Evolutionary conservation across 1,140 invertebrate species (phyloP), one percentile per base, ranked within the genome.

Genomic region (Trichogramma pretiosum): DNA sequence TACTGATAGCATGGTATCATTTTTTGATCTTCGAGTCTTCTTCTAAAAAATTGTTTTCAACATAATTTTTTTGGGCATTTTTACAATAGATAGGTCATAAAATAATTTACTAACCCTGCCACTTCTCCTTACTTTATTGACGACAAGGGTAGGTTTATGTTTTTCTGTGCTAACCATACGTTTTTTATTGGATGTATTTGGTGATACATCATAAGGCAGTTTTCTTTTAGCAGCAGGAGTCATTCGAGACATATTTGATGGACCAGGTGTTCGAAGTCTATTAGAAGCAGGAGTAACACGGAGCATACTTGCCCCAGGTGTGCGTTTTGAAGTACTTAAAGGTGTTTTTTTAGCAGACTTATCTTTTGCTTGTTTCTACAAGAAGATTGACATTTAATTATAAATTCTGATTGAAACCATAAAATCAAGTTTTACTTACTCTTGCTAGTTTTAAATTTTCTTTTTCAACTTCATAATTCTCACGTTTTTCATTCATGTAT

Each of bases 401-500:
- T 33, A 30, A 41, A 26, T 28, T 34, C 11, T 33, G 23, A 21
- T 37, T 16, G 40, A 21, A 44, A 28, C 43, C 16, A 26, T 46
- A 9, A 18, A 43, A 48, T 28, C 19, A 33, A 13, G 13, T 13
- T 24, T 42, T 44, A 59, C 54, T 56, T 40, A 65, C 63, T 45
- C 61, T 65, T 13, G 58, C 59, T 39, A 60, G 56, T 35, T 68
- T 72, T 9, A 67, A 56, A 3, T 57, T 62, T 51, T 70, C 65
- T 26, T 67, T 67, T 33, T 63, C 58, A 13, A 52, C 53, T 13
- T 60, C 54, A 19, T 64, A 61, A 35, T 68, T 63, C 41, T 77
- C 73, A 76, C 74, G 77, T 22, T 78, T 73, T 17, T 74, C 68
- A 28, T 66, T 53, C 55, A 81, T 76, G 11, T 73, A 62, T 42